Evolutionary conservation across 2,797 vertebrate genomes (phyloP).

Genomic region (Aeoliscus strigatus): DNA sequence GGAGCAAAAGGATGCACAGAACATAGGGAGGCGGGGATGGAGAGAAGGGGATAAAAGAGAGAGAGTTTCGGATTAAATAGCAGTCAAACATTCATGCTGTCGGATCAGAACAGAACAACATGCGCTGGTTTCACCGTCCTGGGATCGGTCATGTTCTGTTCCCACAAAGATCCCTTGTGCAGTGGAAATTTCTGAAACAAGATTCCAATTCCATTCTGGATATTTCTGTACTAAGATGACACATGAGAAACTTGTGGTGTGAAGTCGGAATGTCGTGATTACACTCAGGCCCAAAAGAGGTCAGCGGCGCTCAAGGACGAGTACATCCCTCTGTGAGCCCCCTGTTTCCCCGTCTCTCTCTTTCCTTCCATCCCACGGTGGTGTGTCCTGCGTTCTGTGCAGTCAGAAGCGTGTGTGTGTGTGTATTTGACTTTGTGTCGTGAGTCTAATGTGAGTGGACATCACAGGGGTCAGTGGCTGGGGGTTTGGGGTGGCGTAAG

Average conservation of each 20-base stretch:
- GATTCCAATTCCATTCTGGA: slow-evolving; percentile 21
- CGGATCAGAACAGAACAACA: slow-evolving; percentile 31
- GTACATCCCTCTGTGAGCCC: slow-evolving; percentile 42
- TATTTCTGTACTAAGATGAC: slow-evolving; percentile 18
- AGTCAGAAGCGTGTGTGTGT: slow-evolving; percentile 22
- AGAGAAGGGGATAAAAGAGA: slow-evolving; percentile 55
- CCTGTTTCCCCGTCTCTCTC: slow-evolving; percentile 38
- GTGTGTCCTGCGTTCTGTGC: slow-evolving; percentile 23
- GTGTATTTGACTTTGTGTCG: slow-evolving; percentile 28
- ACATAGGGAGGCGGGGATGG: slow-evolving; percentile 50
- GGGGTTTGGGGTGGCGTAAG: slow-evolving; percentile 45
- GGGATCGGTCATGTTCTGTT: slow-evolving; percentile 5
- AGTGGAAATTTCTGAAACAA: slow-evolving; percentile 37
- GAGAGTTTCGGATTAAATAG: slow-evolving; percentile 60
- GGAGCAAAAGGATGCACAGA: slow-evolving; percentile 35
- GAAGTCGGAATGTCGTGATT: slow-evolving; percentile 23
- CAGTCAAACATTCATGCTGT: slow-evolving; percentile 58
- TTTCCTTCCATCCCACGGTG: slow-evolving; percentile 39
- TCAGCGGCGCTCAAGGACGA: slow-evolving; percentile 51
- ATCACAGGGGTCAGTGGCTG: slow-evolving; percentile 25
- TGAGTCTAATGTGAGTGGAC: slow-evolving; percentile 60
- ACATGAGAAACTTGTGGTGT: slow-evolving; percentile 22
- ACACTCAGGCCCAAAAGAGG: slow-evolving; percentile 40
- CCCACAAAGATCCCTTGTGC: slow-evolving; percentile 25
- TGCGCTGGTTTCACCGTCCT: too few species aligned